These are phyloP conservation scores for Drymonia ruficornis DNA, from an alignment of 2,888 invertebrate species.

Conservation along the genomic window DNA sequence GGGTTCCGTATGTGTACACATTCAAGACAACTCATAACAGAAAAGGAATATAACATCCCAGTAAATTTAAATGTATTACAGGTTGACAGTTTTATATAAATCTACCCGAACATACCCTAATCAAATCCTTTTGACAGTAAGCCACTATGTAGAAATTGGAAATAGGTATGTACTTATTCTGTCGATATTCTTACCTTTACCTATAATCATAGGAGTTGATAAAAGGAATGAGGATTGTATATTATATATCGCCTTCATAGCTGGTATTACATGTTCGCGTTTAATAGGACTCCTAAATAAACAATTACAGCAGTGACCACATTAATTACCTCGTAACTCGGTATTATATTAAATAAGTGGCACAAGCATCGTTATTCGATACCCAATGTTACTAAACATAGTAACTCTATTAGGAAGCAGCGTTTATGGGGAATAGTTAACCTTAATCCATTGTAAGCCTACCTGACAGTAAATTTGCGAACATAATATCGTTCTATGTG, in stretches of 20 bases:
- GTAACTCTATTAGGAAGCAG: constrained; percentile 37
- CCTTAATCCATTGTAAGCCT: constrained; percentile 59
- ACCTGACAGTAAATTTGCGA: constrained; percentile 56
- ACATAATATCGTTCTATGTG: constrained; percentile 50
- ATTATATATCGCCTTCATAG: too few species aligned
- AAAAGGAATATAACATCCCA: not conserved
- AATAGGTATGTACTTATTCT: not conserved
- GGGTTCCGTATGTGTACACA: too few species aligned
- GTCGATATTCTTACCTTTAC: too few species aligned
- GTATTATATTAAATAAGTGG: too few species aligned
- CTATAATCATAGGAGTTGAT: too few species aligned
- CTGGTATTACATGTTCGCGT: too few species aligned
- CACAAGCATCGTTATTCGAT: constrained; percentile 27
- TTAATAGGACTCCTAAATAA: too few species aligned
- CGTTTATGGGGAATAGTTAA: constrained; percentile 47
- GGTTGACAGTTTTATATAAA: not conserved
- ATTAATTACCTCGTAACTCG: too few species aligned
- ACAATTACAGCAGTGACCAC: too few species aligned
- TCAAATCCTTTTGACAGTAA: not conserved
- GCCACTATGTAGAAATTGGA: constrained; percentile 1
- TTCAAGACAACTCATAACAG: not conserved
- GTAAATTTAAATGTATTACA: not conserved
- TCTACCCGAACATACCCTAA: not conserved
- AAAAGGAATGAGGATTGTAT: too few species aligned
- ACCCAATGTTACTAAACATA: constrained; percentile 31